Percentiles rank a stretch among this genome's conserved stretches.
phyloP scores from a whole-genome alignment of 2,888 invertebrate genomes.

The Mimas tiliae region DNA sequence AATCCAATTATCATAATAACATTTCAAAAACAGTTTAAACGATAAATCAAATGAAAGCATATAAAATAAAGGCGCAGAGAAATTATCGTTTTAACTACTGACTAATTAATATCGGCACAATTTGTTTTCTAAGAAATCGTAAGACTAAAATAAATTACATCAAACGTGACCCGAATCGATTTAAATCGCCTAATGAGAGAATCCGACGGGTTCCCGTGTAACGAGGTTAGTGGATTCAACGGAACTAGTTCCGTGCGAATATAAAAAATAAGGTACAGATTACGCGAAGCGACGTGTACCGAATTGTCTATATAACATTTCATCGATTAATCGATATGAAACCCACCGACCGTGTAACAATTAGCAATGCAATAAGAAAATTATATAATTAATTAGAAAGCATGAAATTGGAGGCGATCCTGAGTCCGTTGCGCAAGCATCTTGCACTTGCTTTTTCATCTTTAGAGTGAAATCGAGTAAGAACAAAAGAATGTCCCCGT shows the following conservation, averaged over 20 bases:
- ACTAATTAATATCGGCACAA: conserved; percentile 44
- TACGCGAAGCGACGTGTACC: conserved; percentile 52
- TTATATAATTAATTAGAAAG: conserved; percentile 59
- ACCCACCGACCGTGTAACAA: conserved; percentile 30
- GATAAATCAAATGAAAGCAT: neutral
- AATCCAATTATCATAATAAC: conserved; percentile 2
- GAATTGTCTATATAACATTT: conserved; percentile 42
- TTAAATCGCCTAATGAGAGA: conserved; percentile 47
- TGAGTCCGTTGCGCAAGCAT: conserved; percentile 37
- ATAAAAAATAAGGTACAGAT: conserved; percentile 60
- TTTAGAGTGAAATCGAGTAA: conserved; percentile 15
- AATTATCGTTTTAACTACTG: conserved; percentile 28
- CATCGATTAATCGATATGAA: conserved; percentile 27
- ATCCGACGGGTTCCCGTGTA: conserved; percentile 44
- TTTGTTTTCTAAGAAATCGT: conserved; percentile 39
- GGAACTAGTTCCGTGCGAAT: conserved; percentile 54
- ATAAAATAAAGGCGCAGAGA: conserved; percentile 14
- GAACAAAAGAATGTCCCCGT: conserved; percentile 29
- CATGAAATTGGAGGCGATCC: conserved; percentile 46
- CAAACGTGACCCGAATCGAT: conserved; percentile 41
- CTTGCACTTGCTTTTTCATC: conserved; percentile 28
- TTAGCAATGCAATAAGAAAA: conserved; percentile 35
- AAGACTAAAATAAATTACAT: conserved; percentile 28
- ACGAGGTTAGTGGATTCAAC: conserved; percentile 62
- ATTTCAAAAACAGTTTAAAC: neutral